Conservation (phyloP, 2,888 invertebrate species). For the Eueremaeus valkanovi region DNA sequence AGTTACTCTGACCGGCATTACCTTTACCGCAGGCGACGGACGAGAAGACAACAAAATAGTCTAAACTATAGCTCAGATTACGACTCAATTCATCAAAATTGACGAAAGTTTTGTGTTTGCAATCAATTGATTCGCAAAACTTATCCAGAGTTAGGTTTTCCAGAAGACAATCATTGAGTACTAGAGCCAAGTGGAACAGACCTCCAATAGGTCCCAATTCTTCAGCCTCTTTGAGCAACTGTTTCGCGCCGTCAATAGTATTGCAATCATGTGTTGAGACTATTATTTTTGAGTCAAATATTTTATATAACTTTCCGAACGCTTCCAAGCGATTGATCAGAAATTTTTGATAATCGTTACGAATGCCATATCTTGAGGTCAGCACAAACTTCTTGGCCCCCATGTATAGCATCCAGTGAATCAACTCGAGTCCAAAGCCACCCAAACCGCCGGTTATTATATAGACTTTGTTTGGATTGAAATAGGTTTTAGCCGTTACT, state of each 20-base stretch:
- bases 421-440: constrained; percentile 91
- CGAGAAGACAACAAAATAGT: neutral
- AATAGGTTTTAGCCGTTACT: constrained; percentile 77
- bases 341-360: neutral
- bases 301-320: neutral
- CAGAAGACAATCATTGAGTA: constrained; percentile 51
- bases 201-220: neutral
- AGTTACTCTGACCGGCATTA: too few relatives aligned
- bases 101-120: neutral
- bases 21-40: neutral
- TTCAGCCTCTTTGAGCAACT: neutral
- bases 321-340: neutral
- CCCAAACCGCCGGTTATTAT: constrained; percentile 72
- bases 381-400: constrained; percentile 86
- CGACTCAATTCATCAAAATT: neutral
- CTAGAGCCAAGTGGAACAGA: constrained; percentile 71
- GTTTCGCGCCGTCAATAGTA: neutral
- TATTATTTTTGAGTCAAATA: neutral
- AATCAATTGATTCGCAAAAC: neutral
- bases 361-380: too few relatives aligned
- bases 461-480: constrained; percentile 57
- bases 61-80: neutral
- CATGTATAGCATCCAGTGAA: constrained; percentile 78
- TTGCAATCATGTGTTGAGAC: neutral
- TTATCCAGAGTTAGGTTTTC: neutral